Percentiles rank a stretch among this genome's conserved stretches.
These are phyloP conservation scores for Drosophila ochracea DNA, from an alignment of 2,888 invertebrate genomes.

Conservation along the genomic window DNA sequence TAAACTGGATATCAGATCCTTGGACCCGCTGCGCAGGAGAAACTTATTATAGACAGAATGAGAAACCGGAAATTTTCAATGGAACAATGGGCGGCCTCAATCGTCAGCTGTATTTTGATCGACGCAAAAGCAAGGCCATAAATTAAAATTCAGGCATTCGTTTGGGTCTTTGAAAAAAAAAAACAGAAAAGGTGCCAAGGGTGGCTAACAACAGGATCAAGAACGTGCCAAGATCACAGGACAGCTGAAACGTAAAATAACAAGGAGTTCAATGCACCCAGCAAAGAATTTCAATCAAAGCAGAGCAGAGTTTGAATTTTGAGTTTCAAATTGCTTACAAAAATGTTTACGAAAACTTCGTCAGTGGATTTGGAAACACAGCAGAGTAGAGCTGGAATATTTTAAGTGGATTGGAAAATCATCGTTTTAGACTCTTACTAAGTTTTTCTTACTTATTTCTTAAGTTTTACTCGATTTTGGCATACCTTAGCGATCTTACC, in stretches of 20 bases:
- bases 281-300: conserved; percentile 4
- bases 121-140: conserved; percentile 46
- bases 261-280: conserved; percentile 58
- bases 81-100: conserved; percentile 23
- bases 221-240: conserved; percentile 70
- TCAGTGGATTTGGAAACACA: neutral
- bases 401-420: neutral
- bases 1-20: conserved; percentile 43
- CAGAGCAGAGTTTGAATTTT: neutral
- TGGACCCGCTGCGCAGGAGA: conserved; percentile 4
- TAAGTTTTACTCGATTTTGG: neutral
- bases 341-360: neutral
- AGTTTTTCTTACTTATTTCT: neutral
- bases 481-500: too few species aligned
- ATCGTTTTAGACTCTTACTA: too few species aligned
- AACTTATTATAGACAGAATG: conserved; percentile 9
- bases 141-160: conserved; percentile 48
- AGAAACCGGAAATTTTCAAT: conserved; percentile 19
- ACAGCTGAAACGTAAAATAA: conserved; percentile 39
- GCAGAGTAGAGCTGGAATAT: neutral
- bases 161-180: conserved; percentile 8
- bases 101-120: conserved; percentile 60
- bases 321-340: neutral
- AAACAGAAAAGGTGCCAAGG: conserved; percentile 25
- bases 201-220: conserved; percentile 42